Evolutionary conservation across 2,888 invertebrate genomes (phyloP).

Genomic region (Mamestra brassicae): DNA sequence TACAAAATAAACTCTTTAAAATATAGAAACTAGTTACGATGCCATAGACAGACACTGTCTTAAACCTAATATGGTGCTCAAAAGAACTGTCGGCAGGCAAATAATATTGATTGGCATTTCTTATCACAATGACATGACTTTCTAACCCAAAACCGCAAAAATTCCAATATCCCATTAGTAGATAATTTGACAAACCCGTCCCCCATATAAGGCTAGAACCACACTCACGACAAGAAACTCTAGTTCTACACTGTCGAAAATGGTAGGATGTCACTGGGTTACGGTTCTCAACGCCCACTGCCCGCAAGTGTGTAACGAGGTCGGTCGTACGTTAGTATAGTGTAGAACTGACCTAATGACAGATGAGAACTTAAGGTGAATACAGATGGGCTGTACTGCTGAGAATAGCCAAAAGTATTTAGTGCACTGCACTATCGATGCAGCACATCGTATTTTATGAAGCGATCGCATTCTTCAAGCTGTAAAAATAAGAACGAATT

Average conservation of each 20-base stretch:
- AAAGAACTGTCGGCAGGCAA: background rate
- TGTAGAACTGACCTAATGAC: constrained; percentile 45
- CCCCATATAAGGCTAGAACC: constrained; percentile 21
- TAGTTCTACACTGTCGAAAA: constrained; percentile 23
- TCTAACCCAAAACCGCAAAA: constrained; percentile 20
- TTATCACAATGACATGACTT: constrained; percentile 9
- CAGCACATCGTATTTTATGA: background rate
- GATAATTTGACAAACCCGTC: background rate
- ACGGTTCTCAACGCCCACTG: constrained; percentile 58
- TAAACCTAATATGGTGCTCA: background rate
- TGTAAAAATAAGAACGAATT: too few species aligned
- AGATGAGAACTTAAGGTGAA: constrained; percentile 2
- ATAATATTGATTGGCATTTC: background rate
- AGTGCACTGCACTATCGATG: background rate
- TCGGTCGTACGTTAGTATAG: constrained; percentile 23
- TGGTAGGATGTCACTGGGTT: constrained; percentile 62
- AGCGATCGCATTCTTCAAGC: too few species aligned
- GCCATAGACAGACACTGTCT: background rate
- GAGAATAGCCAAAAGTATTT: background rate
- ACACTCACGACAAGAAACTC: constrained; percentile 27
- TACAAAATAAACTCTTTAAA: too few species aligned
- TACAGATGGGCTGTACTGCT: constrained; percentile 13
- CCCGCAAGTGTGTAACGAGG: constrained; percentile 50
- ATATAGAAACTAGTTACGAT: background rate
- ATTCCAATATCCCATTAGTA: constrained; percentile 23